These are phyloP conservation scores for Centropus bengalensis DNA, from an alignment of 2,113 vertebrate genomes.

Conservation along the genomic window DNA sequence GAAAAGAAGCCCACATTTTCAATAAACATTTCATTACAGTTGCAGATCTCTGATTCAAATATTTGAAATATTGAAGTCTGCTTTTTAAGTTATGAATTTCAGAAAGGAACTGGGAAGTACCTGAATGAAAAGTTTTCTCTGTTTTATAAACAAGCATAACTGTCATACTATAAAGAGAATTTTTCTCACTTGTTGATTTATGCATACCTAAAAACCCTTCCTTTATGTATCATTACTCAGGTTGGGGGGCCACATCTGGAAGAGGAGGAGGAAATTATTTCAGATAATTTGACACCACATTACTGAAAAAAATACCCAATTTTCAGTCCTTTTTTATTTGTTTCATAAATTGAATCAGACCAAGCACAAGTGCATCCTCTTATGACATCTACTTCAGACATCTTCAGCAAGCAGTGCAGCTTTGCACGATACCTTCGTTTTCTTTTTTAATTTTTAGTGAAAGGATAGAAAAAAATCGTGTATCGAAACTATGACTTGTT, in stretches of 20 bases:
- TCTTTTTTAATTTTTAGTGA: background rate
- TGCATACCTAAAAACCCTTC: background rate
- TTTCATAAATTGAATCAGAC: background rate
- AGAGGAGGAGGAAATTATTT: background rate
- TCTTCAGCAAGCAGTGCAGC: background rate
- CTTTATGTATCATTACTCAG: background rate
- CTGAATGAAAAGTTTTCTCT: background rate
- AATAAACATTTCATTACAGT: background rate
- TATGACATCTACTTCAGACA: background rate
- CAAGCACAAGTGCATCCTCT: background rate
- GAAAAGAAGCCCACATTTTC: background rate
- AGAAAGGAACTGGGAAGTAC: background rate
- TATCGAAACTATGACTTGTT: constrained; percentile 45
- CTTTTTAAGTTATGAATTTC: background rate
- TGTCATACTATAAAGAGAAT: background rate
- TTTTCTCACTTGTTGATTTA: background rate
- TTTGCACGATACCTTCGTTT: background rate
- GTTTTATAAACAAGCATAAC: background rate
- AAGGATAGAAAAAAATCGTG: background rate
- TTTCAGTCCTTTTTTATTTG: background rate
- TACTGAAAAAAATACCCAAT: background rate
- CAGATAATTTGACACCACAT: background rate
- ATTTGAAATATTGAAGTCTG: background rate
- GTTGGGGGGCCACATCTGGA: background rate
- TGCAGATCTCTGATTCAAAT: background rate